Conservation (phyloP, 2,888 invertebrate species). For the Perdita meconis region DNA sequence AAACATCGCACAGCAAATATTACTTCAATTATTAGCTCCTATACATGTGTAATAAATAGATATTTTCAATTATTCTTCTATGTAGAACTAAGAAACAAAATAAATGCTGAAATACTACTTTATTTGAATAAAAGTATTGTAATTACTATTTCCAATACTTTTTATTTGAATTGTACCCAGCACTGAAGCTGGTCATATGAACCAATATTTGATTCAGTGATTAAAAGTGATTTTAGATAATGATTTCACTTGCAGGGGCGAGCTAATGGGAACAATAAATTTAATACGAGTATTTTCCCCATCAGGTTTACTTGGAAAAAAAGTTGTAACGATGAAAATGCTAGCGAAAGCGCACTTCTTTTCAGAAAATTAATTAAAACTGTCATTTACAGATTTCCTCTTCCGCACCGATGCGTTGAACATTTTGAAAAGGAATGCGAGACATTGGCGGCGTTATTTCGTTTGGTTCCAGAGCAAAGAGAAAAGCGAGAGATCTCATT, state of each 20-base stretch:
- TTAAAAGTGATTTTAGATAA: constrained; percentile 3
- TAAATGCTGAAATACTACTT: too few relatives aligned
- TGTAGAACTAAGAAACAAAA: too few relatives aligned
- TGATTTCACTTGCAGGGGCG: background rate
- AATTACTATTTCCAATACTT: too few relatives aligned
- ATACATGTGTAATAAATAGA: too few relatives aligned
- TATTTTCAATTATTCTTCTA: too few relatives aligned
- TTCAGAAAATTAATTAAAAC: constrained; percentile 30
- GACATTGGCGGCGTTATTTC: constrained; percentile 1
- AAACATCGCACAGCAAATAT: too few relatives aligned
- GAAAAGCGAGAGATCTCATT: constrained; percentile 24
- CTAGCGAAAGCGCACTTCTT: background rate
- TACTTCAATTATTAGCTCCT: too few relatives aligned
- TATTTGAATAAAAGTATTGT: too few relatives aligned
- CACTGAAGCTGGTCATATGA: too few relatives aligned
- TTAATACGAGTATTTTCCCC: background rate
- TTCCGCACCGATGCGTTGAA: background rate
- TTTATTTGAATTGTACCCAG: too few relatives aligned
- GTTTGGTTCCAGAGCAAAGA: background rate
- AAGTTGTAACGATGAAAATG: background rate
- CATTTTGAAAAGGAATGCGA: constrained; percentile 27
- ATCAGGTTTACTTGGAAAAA: too few relatives aligned
- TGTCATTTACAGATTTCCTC: background rate
- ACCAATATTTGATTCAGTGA: too few relatives aligned
- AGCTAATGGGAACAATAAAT: background rate